Evolutionary conservation across 2,113 vertebrate genomes (phyloP).

Genomic region (Carassius gibelio): DNA sequence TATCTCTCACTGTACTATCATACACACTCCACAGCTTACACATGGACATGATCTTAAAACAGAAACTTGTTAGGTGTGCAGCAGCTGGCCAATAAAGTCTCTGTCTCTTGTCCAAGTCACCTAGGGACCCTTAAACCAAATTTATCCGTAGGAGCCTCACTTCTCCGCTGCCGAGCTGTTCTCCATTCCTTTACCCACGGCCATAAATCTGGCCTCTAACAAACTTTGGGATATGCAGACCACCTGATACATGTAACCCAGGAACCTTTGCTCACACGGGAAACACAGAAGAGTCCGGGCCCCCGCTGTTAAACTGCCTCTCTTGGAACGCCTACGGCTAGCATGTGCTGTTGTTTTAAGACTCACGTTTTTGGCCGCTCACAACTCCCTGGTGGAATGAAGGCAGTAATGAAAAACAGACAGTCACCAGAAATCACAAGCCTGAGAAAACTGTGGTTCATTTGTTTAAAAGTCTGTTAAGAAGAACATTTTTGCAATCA

Average conservation of each 20-base stretch:
- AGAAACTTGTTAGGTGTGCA: conserved; percentile 46
- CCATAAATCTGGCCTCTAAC: conserved; percentile 33
- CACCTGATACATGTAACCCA: conserved; percentile 10
- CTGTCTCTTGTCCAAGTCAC: conserved; percentile 17
- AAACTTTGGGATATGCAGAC: neutral
- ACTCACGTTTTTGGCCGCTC: conserved; percentile 13
- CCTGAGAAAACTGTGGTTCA: conserved; percentile 17
- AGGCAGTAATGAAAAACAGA: conserved; percentile 24
- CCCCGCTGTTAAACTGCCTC: conserved; percentile 34
- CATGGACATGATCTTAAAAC: conserved; percentile 18
- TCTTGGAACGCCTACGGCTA: neutral
- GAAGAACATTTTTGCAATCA: conserved; percentile 36
- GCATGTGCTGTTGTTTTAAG: conserved; percentile 39
- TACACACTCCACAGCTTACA: conserved; percentile 15
- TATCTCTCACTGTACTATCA: neutral
- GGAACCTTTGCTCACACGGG: conserved; percentile 24
- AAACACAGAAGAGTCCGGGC: neutral
- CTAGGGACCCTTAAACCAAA: conserved; percentile 20
- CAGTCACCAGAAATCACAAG: conserved; percentile 6
- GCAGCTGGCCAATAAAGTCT: conserved; percentile 23
- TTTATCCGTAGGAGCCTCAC: conserved; percentile 19
- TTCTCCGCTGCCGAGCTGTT: conserved; percentile 20
- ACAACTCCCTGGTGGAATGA: neutral
- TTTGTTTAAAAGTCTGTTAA: conserved; percentile 29
- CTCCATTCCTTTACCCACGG: conserved; percentile 27